A percentile compares a stretch with the other conserved stretches of the same genome.
These are phyloP conservation scores for Metaphire vulgaris DNA, from an alignment of 1,140 invertebrate species.

Conservation along the genomic window DNA sequence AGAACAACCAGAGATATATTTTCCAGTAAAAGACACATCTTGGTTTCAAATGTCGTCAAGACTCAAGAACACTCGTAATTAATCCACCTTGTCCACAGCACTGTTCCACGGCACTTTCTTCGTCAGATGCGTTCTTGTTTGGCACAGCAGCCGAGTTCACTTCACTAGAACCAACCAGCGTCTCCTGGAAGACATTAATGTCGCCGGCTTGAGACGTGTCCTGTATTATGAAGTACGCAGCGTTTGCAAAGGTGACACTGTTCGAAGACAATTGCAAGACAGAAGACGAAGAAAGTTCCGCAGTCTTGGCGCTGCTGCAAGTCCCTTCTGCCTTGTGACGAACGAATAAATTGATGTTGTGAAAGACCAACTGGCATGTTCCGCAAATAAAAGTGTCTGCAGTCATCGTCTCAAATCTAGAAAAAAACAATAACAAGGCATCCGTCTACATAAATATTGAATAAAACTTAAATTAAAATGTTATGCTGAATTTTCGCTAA, in stretches of 20 bases:
- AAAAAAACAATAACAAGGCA: no score
- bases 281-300: not conserved
- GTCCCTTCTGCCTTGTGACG: constrained; percentile 34
- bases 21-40: no score
- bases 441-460: no score
- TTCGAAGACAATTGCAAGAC: not conserved
- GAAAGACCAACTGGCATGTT: constrained; percentile 37
- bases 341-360: constrained; percentile 42
- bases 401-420: no score
- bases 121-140: not conserved
- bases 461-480: no score
- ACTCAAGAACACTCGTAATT: no score
- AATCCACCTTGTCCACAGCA: no score
- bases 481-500: no score
- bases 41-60: no score
- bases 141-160: not conserved
- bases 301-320: not conserved
- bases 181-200: not conserved
- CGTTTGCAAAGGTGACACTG: not conserved
- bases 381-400: constrained; percentile 47
- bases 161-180: not conserved
- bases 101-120: no score
- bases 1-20: no score
- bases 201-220: not conserved
- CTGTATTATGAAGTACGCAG: not conserved